Conservation (phyloP, 2,888 invertebrate genomes). For the Eulithis testata region DNA sequence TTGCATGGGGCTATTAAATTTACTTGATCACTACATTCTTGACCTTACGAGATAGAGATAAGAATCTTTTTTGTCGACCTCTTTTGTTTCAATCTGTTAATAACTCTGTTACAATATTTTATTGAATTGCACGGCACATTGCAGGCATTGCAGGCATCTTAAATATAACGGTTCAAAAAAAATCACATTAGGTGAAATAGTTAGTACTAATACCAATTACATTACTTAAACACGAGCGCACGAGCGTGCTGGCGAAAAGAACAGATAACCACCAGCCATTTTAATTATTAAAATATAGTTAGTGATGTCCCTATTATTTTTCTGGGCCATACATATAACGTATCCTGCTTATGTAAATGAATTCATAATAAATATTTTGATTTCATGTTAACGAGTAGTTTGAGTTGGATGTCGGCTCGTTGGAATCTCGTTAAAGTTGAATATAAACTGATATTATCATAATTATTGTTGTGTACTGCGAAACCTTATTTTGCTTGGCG, state of each 20-base stretch:
- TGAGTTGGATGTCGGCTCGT: constrained; percentile 64
- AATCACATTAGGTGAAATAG: no score
- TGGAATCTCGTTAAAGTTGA: constrained; percentile 72
- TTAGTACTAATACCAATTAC: no score
- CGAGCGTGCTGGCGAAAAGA: constrained; percentile 10
- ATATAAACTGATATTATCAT: constrained; percentile 73
- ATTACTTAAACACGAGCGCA: not conserved
- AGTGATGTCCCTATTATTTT: constrained; percentile 41
- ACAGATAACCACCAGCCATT: constrained; percentile 12
- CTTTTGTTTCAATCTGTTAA: no score
- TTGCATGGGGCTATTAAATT: no score
- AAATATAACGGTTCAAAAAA: no score
- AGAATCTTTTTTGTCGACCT: no score
- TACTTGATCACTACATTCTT: no score
- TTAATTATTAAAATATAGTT: constrained; percentile 15
- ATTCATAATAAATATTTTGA: constrained; percentile 82
- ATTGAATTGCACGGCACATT: no score
- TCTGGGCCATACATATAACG: constrained; percentile 67
- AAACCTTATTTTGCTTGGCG: constrained; percentile 35
- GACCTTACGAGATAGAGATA: no score
- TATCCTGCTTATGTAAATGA: constrained; percentile 76
- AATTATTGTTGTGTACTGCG: constrained; percentile 73
- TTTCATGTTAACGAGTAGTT: constrained; percentile 77
- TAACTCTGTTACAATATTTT: no score
- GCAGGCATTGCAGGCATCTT: no score